Evolutionary conservation across 2,113 vertebrate species (phyloP).

Genomic region (Limanda limanda): DNA sequence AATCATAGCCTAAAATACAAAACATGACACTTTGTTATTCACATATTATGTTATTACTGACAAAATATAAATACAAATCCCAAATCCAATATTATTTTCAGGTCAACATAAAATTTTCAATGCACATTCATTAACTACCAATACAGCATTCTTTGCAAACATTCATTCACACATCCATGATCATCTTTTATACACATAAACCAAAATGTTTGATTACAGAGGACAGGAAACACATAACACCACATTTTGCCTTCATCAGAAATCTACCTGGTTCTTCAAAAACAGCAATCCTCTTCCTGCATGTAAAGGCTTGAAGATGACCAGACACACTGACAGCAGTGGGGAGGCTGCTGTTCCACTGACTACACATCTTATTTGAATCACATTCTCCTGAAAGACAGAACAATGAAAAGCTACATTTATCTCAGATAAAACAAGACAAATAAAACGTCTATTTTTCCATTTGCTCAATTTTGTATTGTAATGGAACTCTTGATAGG

Average conservation of each 20-base stretch:
- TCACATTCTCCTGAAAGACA: constrained; percentile 87
- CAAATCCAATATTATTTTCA: neutral
- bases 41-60: constrained; percentile 23
- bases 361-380: constrained; percentile 80
- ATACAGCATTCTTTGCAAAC: too few species aligned
- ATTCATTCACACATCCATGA: too few species aligned
- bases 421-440: neutral
- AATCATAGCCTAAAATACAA: constrained; percentile 87
- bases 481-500: neutral
- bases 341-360: constrained; percentile 89
- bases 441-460: neutral
- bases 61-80: constrained; percentile 4
- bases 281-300: constrained; percentile 89
- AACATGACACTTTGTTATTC: neutral
- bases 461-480: neutral
- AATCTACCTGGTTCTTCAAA: constrained; percentile 88
- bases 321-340: constrained; percentile 90
- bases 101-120: neutral
- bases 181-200: too few species aligned
- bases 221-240: too few species aligned
- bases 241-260: neutral
- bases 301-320: constrained; percentile 89
- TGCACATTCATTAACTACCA: neutral
- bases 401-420: constrained; percentile 42
- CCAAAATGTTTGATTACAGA: too few species aligned